Evolutionary conservation across 2,113 vertebrate genomes (phyloP).

Genomic region (Rhinichthys klamathensis): DNA sequence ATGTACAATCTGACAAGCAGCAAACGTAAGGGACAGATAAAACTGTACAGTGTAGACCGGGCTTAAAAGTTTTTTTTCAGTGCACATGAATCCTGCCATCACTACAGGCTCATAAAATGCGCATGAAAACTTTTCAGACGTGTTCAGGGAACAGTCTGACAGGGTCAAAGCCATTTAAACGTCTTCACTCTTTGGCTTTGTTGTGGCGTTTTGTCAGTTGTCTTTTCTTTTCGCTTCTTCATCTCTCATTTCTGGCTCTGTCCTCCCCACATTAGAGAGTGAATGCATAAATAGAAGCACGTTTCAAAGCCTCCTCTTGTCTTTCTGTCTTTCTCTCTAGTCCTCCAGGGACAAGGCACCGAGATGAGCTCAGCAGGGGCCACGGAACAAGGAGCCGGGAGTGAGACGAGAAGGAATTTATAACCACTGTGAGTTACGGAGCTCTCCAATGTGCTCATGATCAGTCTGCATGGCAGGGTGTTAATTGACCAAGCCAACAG

Average conservation of each 20-base stretch:
- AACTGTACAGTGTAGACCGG: neutral
- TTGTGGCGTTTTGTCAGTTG: conserved; percentile 63
- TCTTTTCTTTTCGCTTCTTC: conserved; percentile 46
- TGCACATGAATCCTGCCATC: neutral
- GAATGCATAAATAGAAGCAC: conserved; percentile 61
- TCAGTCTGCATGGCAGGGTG: conserved; percentile 32
- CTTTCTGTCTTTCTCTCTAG: conserved; percentile 51
- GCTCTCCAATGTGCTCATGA: neutral
- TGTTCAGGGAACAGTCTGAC: conserved; percentile 1
- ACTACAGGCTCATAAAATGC: conserved; percentile 12
- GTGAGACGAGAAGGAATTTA: conserved; percentile 36
- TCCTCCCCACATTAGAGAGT: conserved; percentile 52
- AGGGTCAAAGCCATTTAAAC: conserved; percentile 48
- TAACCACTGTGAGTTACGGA: conserved; percentile 25
- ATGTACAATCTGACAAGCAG: neutral
- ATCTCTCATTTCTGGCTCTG: conserved; percentile 1
- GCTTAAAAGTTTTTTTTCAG: conserved; percentile 1
- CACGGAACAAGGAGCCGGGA: conserved; percentile 24
- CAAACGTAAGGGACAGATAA: conserved; percentile 10
- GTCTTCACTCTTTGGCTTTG: conserved; percentile 59
- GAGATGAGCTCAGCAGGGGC: conserved; percentile 59
- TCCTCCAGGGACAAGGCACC: conserved; percentile 58
- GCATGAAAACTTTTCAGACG: conserved; percentile 1
- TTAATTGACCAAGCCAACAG: conserved; percentile 39
- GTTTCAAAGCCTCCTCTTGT: conserved; percentile 69